Base-by-base conservation (phyloP, 1,140 invertebrate genomes). In the Brachionus calyciflorus region DNA sequence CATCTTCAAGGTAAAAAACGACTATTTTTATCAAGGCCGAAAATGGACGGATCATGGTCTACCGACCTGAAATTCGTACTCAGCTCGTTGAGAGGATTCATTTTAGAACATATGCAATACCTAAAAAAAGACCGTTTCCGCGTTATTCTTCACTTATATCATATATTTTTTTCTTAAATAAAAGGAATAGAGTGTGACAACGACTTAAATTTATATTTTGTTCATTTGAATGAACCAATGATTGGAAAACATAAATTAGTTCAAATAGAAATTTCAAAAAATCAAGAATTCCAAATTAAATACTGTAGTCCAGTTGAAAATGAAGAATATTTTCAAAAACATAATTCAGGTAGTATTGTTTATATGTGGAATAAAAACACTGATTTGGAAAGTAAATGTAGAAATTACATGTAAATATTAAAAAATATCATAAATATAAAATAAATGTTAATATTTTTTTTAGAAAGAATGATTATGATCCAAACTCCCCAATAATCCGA, bases 301-400 rank as follows among this genome's bases (percentile, higher is more conserved):
- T 44, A 65, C 21, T 65, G 60, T 26, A 41, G 19, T 4, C 2
- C 14, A 6, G 37, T 65, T 26, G 17, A 65, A n/a, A 44, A 44
- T 44, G 33, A 65, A 26, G 60, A 65, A 41, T 14, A 46, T 46
- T 65, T 44, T 65, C 60, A 65, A 65, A n/a, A n/a, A 21, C 24
- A 44, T 44, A 30, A 65, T 24, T 44, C 10, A 3, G 40, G 44
- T 33, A 60, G 3, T 17, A 60, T 60, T 19, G 10, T 60, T 60
- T 60, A 60, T 60, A 33, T 60, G 19, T 17, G 30, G 19, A 19
- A n/a, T 33, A 60, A 40, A 37, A 60, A 37, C 37, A 60, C 19
- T 37, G 33, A 60, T 60, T 60, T 60, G 17, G 12, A 60, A 37
- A 60, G 9, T 33, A 30, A 60, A 37, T 60, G 55, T 60, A 12